A percentile compares a stretch with the other conserved stretches of the same genome.
These are phyloP conservation scores for Heliothis subflexa DNA, from an alignment of 1,140 invertebrate species.

Conservation along the genomic window DNA sequence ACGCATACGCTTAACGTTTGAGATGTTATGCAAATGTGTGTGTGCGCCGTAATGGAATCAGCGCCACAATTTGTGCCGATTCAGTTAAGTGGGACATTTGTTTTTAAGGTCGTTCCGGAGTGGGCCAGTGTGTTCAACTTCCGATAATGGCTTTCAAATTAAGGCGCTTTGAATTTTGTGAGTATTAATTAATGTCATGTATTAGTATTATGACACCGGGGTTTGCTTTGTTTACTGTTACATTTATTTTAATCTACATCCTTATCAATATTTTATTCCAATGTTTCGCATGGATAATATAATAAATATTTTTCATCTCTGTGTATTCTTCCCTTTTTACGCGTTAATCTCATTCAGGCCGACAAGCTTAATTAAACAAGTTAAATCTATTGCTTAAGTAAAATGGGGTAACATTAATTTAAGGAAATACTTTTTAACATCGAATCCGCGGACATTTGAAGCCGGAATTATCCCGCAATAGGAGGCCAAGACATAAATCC, in stretches of 20 bases:
- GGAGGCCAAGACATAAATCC: constrained; percentile 13
- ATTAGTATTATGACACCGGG: neutral
- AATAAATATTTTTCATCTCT: neutral
- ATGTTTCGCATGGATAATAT: no score
- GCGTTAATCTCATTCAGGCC: constrained; percentile 7
- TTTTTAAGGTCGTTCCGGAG: constrained; percentile 27
- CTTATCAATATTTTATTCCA: no score
- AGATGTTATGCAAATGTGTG: constrained; percentile 27
- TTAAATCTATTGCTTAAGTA: constrained; percentile 27
- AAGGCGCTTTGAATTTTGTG: constrained; percentile 21
- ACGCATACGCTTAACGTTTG: constrained; percentile 9
- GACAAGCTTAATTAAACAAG: constrained; percentile 28
- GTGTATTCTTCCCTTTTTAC: neutral
- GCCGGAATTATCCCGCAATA: constrained; percentile 13
- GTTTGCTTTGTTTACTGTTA: neutral
- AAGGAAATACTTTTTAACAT: constrained; percentile 15
- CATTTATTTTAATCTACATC: neutral
- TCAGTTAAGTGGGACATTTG: constrained; percentile 33
- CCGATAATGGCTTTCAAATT: constrained; percentile 37
- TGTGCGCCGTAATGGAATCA: constrained; percentile 28
- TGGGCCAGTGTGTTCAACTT: constrained; percentile 24
- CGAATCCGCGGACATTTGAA: constrained; percentile 1
- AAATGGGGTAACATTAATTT: constrained; percentile 2
- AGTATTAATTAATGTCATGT: constrained; percentile 9
- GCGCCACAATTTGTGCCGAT: constrained; percentile 21